Base-by-base conservation (phyloP, 2,888 invertebrate species). In the Anoncus sp. region DNA sequence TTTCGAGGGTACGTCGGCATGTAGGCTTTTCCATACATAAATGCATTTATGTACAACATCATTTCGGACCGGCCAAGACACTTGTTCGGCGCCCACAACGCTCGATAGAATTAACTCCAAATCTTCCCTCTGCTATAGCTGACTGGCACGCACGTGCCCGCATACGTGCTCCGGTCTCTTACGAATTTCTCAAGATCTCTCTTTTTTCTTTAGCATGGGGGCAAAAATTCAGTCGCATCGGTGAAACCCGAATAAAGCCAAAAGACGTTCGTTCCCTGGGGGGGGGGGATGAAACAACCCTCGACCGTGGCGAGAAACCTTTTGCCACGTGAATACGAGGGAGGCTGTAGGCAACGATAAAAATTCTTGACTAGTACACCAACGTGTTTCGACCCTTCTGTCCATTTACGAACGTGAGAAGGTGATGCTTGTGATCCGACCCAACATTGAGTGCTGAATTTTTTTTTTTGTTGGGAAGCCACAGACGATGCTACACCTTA, bases 361-460 rank as follows among this genome's bases (percentile, higher is more conserved):
- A 81, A 80, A 81, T 80, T 81, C 76, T 55, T 51, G 57, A 24
- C 63, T 55, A 57, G 43, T n/a, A n/a, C n/a, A n/a, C 72, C 70
- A 62, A 72, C 72, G 66, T 70, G 60, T 51, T 40, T 71, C 72
- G 67, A 69, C 74, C 75, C 55, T 72, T 74, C 79, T 38, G 74
- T 69, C 78, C 79, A 67, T 77, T 73, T 72, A 74, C 77, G 80
- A 73, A 75, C 81, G 79, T 75, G 67, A 67, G 74, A 78, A 69
- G 71, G 74, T 60, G 81, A 77, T 72, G 72, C 70, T 77, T 71
- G n/a, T n/a, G 59, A 75, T 75, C 71, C 77, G 38, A 60, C 69
- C 43, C 62, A 45, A 59, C 70, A 62, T 76, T 38, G 49, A 57
- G 45, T 57, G 62, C 49, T 73, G 63, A 67, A 73, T 53, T 43